Evolutionary conservation across 2,113 vertebrate genomes (phyloP).

Genomic region (Megaleporinus macrocephalus): DNA sequence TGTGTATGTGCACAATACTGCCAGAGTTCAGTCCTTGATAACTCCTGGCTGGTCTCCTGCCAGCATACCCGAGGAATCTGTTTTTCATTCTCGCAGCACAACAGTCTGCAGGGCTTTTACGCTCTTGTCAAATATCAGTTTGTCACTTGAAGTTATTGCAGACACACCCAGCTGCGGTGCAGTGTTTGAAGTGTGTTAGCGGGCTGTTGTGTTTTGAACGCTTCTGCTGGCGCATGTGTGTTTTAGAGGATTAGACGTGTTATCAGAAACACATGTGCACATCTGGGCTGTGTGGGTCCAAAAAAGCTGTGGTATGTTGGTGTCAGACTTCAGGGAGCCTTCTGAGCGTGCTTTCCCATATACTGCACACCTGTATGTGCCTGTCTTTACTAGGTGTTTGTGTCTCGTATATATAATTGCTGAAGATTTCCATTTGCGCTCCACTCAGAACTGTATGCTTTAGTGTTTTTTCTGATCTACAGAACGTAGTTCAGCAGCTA

Average conservation of each 20-base stretch:
- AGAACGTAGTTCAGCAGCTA: too few relatives aligned
- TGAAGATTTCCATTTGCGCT: too few relatives aligned
- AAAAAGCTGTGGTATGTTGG: neutral
- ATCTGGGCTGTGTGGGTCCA: neutral
- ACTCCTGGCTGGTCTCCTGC: too few relatives aligned
- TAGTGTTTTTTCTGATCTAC: too few relatives aligned
- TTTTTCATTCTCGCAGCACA: neutral
- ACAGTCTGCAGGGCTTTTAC: neutral
- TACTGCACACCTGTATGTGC: slow-evolving; percentile 7
- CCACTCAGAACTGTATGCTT: neutral
- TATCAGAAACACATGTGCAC: neutral
- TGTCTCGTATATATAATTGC: neutral
- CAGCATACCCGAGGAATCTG: too few relatives aligned
- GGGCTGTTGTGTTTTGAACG: neutral
- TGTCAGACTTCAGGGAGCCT: slow-evolving; percentile 2
- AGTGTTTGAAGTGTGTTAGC: too few relatives aligned
- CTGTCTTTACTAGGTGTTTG: neutral
- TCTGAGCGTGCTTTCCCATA: neutral
- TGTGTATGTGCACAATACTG: neutral
- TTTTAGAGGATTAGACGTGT: neutral
- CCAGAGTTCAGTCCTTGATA: too few relatives aligned
- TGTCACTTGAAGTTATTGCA: neutral
- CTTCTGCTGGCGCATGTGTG: neutral
- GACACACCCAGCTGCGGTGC: neutral
- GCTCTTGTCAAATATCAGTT: neutral